phyloP scores from a whole-genome alignment of 2,113 vertebrate species.

The Ictidomys tridecemlineatus region DNA sequence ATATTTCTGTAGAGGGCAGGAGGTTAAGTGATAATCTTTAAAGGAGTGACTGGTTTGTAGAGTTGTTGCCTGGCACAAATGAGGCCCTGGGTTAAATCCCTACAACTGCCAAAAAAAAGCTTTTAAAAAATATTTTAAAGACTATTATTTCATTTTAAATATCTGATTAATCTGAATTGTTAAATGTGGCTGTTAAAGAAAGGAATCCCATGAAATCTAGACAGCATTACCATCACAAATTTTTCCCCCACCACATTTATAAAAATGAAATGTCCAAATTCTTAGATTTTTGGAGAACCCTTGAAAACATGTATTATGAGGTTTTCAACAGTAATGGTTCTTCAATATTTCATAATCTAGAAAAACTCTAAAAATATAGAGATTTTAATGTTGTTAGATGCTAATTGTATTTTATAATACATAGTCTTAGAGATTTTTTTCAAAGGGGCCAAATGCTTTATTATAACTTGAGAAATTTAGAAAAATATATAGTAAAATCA shows the following conservation, averaged over 20 bases:
- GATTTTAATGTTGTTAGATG: background rate
- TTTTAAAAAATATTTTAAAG: no score
- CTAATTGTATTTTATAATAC: background rate
- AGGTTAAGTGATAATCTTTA: no score
- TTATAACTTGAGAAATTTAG: background rate
- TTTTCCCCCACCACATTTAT: no score
- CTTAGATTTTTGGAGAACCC: background rate
- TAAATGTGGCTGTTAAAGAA: background rate
- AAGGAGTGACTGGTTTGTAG: no score
- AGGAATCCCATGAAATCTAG: no score
- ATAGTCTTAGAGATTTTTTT: background rate
- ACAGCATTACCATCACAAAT: no score
- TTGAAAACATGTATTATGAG: background rate
- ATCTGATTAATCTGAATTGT: slow-evolving; percentile 64
- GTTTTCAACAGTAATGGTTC: background rate
- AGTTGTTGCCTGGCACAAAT: no score
- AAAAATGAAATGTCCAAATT: background rate
- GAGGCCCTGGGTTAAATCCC: no score
- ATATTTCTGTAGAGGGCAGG: no score
- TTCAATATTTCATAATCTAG: slow-evolving; percentile 6
- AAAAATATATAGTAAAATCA: background rate
- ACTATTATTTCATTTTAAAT: no score
- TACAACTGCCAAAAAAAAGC: no score
- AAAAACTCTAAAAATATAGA: background rate
- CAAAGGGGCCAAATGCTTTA: background rate